Base-by-base conservation (phyloP, 2,888 invertebrate genomes). In the Caenorhabditis virilis region DNA sequence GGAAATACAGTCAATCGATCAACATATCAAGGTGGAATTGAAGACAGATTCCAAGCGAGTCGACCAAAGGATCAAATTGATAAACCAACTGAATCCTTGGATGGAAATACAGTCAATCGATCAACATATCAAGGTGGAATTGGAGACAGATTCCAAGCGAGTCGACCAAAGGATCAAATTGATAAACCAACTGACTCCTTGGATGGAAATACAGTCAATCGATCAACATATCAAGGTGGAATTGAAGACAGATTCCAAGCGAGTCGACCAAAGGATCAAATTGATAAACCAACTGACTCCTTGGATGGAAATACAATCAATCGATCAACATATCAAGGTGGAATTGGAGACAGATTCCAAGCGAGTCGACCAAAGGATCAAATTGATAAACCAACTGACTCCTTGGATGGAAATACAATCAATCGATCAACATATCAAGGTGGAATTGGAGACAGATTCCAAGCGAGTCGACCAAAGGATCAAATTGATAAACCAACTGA, bases 11-110 rank as follows among this genome's bases (percentile, higher is more conserved):
- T 53, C 53, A 53, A 53, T 18, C 23, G 53, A 27, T 18, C 26
- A 2, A 53, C 53, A 15, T 53, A 53, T 46, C 53, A 53, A 53
- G 53, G 53, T 16, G 53, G 53, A 1, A 27, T 35, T 26, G 53
- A 38, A 2, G 53, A 53, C 15, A 45, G 53, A 26, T 53, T 38
- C 27, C 43, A 42, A n/a, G 36, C 53, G 15, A 38, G 36, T 1
- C 22, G 53, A 6, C 53, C 53, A 6, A 53, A 53, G 22, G 53
- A 53, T 38, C 18, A 18, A 18, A 23, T 53, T 18, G 53, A 53
- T 26, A 35, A 36, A 35, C 46, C 53, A 16, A 46, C 16, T 18
- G 53, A 53, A 20, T 27, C 53, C 3, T 7, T 53, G 2, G 53
- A 53, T 26, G 42, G 42, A 13, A 45, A 18, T 22, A 53, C 53